phyloP scores from a whole-genome alignment of 1,140 invertebrate species.

The Riptortus pedestris region DNA sequence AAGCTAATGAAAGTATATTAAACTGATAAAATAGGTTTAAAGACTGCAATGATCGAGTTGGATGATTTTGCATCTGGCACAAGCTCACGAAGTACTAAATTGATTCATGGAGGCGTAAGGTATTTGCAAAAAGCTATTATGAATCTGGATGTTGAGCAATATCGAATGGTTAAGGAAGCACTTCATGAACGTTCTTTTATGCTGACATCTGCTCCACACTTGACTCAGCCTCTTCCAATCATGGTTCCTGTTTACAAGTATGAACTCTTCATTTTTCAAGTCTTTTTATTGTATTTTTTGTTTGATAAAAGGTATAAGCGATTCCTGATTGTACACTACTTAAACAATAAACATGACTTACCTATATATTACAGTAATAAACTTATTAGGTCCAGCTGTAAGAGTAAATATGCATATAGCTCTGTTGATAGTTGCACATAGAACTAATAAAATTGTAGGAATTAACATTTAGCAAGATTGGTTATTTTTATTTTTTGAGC shows the following conservation, averaged over 20 bases:
- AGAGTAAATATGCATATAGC: too few relatives aligned
- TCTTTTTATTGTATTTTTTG: neutral
- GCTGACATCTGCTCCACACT: constrained; percentile 89
- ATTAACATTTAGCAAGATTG: too few relatives aligned
- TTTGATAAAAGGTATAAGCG: neutral
- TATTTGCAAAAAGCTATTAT: constrained; percentile 97
- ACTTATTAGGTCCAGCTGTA: too few relatives aligned
- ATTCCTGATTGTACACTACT: neutral
- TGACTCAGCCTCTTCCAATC: constrained; percentile 92
- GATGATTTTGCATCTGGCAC: constrained; percentile 98
- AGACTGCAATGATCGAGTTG: constrained; percentile 90
- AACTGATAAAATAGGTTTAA: too few relatives aligned
- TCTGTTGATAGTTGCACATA: too few relatives aligned
- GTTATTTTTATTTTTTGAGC: too few relatives aligned
- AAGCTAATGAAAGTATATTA: too few relatives aligned
- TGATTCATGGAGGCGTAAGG: constrained; percentile 97
- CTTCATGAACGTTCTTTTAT: constrained; percentile 89
- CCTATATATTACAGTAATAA: neutral
- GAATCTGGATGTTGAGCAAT: constrained; percentile 85
- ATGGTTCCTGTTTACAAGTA: constrained; percentile 97
- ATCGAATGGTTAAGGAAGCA: constrained; percentile 96
- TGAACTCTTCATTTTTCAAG: constrained; percentile 35
- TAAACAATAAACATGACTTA: neutral
- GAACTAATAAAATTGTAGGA: too few relatives aligned
- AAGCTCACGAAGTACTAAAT: constrained; percentile 89